Evolutionary conservation across 2,113 vertebrate genomes (phyloP).

Genomic region (Xenopus borealis): DNA sequence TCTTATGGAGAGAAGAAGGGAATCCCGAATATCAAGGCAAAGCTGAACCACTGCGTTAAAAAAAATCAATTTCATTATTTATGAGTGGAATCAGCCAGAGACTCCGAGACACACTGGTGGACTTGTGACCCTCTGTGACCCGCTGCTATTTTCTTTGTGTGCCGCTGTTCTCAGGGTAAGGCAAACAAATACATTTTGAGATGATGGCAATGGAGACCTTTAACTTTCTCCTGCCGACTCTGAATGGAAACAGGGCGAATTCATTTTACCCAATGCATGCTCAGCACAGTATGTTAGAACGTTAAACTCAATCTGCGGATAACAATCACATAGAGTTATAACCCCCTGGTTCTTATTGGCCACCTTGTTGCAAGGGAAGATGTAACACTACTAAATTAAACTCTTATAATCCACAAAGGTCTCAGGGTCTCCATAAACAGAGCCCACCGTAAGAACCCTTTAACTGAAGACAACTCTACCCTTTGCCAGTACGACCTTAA

Average conservation of each 20-base stretch:
- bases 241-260: background rate
- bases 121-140: slow-evolving; percentile 6
- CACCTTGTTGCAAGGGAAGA: background rate
- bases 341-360: slow-evolving; percentile 7
- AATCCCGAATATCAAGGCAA: no score
- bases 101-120: slow-evolving; percentile 2
- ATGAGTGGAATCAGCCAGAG: slow-evolving; percentile 6
- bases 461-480: no score
- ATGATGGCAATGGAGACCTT: slow-evolving; percentile 22
- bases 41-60: background rate
- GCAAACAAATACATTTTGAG: slow-evolving; percentile 27
- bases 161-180: slow-evolving; percentile 1
- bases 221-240: background rate
- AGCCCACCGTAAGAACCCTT: no score
- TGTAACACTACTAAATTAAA: background rate
- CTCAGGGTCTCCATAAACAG: no score
- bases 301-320: slow-evolving; percentile 28
- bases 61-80: slow-evolving; percentile 41
- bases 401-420: slow-evolving; percentile 1
- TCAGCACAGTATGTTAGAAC: background rate
- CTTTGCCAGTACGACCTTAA: no score
- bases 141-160: background rate
- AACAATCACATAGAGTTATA: slow-evolving; percentile 17
- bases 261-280: background rate
- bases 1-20: no score